Conservation (phyloP, 2,797 vertebrate species). For the Muscicapa comitata region DNA sequence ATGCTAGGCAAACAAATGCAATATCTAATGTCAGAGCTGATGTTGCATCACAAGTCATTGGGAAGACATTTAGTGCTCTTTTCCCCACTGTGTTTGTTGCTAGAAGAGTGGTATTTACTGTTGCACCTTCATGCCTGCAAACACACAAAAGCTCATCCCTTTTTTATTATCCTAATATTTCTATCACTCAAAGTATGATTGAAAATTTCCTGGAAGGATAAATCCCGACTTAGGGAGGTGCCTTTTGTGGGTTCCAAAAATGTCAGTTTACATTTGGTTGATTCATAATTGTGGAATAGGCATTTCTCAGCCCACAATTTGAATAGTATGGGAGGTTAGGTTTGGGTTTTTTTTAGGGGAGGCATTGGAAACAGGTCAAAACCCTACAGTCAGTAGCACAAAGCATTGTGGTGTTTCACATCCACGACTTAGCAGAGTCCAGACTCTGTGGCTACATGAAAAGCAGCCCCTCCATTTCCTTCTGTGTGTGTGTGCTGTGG, state of each 20-base stretch:
- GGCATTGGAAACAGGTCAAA: background rate
- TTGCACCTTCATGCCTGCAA: background rate
- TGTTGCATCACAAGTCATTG: constrained; percentile 14
- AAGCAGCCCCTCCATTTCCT: background rate
- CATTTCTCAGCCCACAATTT: constrained; percentile 25
- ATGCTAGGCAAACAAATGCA: constrained; percentile 7
- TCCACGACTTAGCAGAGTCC: background rate
- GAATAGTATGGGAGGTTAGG: background rate
- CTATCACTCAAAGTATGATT: constrained; percentile 6
- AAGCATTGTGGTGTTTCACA: background rate
- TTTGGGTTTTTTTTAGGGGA: background rate
- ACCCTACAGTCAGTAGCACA: background rate
- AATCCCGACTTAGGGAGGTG: background rate
- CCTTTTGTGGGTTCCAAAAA: constrained; percentile 3
- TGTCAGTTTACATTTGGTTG: constrained; percentile 14
- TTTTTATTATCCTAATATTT: background rate
- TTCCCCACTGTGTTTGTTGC: background rate
- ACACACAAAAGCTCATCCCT: background rate
- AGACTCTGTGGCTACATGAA: background rate
- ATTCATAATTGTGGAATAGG: background rate
- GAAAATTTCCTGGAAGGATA: constrained; percentile 59
- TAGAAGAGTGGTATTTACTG: background rate
- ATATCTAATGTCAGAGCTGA: background rate
- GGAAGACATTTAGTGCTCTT: background rate
- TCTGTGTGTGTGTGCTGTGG: background rate